Percentiles rank a stretch among this genome's conserved stretches.
Conservation (phyloP, 2,888 invertebrate species). For the Lasiommata megera region DNA sequence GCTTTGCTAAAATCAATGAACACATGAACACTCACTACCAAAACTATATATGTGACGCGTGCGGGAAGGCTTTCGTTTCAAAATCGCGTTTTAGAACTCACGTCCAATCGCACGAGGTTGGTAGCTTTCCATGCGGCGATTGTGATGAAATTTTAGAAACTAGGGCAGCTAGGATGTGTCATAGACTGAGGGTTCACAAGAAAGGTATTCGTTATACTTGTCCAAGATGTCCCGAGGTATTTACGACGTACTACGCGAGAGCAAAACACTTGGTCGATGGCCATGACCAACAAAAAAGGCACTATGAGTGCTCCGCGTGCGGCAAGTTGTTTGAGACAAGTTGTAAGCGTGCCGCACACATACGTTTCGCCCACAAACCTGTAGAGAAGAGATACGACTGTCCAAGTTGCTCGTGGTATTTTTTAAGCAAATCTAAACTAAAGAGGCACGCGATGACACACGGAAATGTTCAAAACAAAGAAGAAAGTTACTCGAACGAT, state of each 20-base stretch:
- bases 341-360: constrained; percentile 59
- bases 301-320: constrained; percentile 55
- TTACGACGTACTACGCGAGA: constrained; percentile 61
- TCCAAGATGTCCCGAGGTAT: constrained; percentile 62
- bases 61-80: constrained; percentile 68
- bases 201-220: constrained; percentile 65
- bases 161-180: constrained; percentile 56
- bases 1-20: constrained; percentile 62
- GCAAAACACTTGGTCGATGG: constrained; percentile 59
- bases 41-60: constrained; percentile 67
- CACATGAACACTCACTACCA: constrained; percentile 72
- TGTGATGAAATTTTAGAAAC: constrained; percentile 59
- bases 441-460: constrained; percentile 52
- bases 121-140: constrained; percentile 61
- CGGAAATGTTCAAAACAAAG: constrained; percentile 36
- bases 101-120: constrained; percentile 61
- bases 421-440: constrained; percentile 52
- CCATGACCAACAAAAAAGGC: constrained; percentile 52
- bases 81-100: constrained; percentile 66
- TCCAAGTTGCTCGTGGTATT: constrained; percentile 48
- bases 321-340: constrained; percentile 56
- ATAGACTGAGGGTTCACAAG: constrained; percentile 56
- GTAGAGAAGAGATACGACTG: constrained; percentile 48
- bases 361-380: constrained; percentile 48
- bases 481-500: constrained; percentile 16